Evolutionary conservation across 2,797 vertebrate genomes (phyloP).

Genomic region (Falco berigora): DNA sequence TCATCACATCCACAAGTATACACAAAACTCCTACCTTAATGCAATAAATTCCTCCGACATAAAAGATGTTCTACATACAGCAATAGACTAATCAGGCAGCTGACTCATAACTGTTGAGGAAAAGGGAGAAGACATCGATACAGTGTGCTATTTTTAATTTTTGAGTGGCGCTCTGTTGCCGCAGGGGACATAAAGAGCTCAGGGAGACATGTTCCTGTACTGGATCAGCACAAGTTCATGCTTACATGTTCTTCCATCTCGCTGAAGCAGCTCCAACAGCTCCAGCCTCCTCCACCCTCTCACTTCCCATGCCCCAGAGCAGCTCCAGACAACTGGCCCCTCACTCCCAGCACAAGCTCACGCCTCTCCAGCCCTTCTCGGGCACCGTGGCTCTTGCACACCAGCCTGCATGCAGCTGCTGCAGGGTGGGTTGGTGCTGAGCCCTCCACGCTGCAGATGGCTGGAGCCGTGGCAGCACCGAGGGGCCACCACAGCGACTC

Average conservation of each 20-base stretch:
- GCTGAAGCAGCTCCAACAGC: neutral
- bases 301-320: neutral
- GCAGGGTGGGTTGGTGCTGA: neutral
- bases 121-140: neutral
- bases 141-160: neutral
- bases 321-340: neutral
- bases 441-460: rapidly evolving
- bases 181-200: neutral
- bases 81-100: neutral
- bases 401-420: neutral
- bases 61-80: neutral
- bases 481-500: rapidly evolving
- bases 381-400: neutral
- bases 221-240: neutral
- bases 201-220: neutral
- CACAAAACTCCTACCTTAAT: neutral
- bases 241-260: neutral
- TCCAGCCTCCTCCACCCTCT: neutral
- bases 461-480: neutral
- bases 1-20: neutral
- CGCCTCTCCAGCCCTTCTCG: neutral
- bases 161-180: neutral
- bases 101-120: neutral
- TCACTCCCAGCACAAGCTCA: neutral
- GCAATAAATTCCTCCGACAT: neutral